Conservation (phyloP, 1,140 invertebrate species). For the Diorhabda elongata region DNA sequence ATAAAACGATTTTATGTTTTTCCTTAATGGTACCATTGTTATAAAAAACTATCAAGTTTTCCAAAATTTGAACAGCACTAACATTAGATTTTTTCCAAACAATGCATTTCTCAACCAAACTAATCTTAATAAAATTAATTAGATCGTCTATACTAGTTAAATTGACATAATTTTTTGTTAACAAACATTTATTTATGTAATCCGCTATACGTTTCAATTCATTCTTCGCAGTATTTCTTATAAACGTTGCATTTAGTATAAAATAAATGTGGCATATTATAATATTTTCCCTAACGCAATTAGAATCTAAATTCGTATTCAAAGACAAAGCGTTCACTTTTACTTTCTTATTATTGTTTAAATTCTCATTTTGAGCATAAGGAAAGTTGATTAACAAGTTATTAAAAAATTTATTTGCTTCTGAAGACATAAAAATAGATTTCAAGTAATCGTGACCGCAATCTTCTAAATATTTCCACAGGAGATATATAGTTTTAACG, state of each 20-base stretch:
- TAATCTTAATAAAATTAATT: slow-evolving; percentile 46
- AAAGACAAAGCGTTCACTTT: slow-evolving; percentile 25
- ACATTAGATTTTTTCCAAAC: slow-evolving; percentile 25
- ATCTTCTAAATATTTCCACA: slow-evolving; percentile 32
- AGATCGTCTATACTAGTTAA: slow-evolving; percentile 35
- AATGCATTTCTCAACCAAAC: slow-evolving; percentile 46
- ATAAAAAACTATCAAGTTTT: slow-evolving; percentile 48
- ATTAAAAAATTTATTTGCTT: slow-evolving; percentile 35
- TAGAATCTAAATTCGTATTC: slow-evolving; percentile 46
- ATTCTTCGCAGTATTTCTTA: slow-evolving; percentile 42
- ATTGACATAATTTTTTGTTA: slow-evolving; percentile 19
- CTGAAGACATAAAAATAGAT: slow-evolving; percentile 28
- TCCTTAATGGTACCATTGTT: slow-evolving; percentile 42
- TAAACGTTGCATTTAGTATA: slow-evolving; percentile 47
- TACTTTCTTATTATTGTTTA: slow-evolving; percentile 21
- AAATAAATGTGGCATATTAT: slow-evolving; percentile 52
- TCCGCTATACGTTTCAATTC: slow-evolving; percentile 43
- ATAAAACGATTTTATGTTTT: slow-evolving; percentile 47
- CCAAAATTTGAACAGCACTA: slow-evolving; percentile 39
- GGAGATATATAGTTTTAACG: slow-evolving; percentile 35
- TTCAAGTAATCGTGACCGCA: slow-evolving; percentile 27
- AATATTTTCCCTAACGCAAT: slow-evolving; percentile 52
- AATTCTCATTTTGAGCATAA: slow-evolving; percentile 28
- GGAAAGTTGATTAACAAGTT: slow-evolving; percentile 36
- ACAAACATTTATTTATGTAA: slow-evolving; percentile 47